Conservation (phyloP, 1,140 invertebrate genomes). For the Saccostrea glomerata region DNA sequence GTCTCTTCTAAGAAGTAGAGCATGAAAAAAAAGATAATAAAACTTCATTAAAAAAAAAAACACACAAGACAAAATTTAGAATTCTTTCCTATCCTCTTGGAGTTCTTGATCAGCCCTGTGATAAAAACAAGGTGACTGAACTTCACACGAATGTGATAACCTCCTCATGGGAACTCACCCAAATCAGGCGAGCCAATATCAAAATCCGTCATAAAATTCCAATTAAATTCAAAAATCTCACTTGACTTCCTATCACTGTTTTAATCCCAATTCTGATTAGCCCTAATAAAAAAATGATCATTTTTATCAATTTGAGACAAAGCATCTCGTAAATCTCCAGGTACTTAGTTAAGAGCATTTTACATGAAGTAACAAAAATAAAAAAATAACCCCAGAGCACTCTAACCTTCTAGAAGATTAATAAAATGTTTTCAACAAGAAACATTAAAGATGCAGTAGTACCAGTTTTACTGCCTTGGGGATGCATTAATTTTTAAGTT, state of each 20-base stretch:
- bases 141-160: conserved; percentile 3
- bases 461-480: not conserved
- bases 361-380: not conserved
- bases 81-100: not conserved
- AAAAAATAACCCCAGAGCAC: not conserved
- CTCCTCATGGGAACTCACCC: not conserved
- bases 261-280: conserved; percentile 9
- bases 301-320: conserved; percentile 23
- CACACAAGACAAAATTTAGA: not conserved
- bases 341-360: conserved; percentile 5
- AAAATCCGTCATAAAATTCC: conserved; percentile 8
- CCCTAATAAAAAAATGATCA: conserved; percentile 20
- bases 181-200: not conserved
- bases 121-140: conserved; percentile 12
- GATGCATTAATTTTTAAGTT: not conserved
- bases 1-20: not conserved
- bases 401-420: not conserved
- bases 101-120: not conserved
- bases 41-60: not conserved
- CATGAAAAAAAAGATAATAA: conserved; percentile 27
- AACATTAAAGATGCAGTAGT: not conserved
- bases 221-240: conserved; percentile 28
- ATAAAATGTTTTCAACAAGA: not conserved
- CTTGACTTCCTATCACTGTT: conserved; percentile 6
- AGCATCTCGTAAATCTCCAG: conserved; percentile 20